These are phyloP conservation scores for Lycocerus yunnanus DNA, from an alignment of 2,888 invertebrate species.

Conservation along the genomic window DNA sequence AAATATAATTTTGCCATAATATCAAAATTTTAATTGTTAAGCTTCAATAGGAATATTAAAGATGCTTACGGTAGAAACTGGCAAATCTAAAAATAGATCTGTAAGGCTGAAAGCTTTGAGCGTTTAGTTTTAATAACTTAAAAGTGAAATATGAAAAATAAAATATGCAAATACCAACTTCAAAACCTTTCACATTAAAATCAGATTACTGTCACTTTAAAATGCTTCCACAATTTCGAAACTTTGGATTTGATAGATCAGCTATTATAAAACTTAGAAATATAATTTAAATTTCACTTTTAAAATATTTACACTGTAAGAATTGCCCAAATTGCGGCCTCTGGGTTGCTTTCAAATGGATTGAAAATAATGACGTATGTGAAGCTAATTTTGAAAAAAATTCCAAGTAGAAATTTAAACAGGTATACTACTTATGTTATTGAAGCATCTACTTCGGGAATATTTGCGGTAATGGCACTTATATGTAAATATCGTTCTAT, in stretches of 20 bases:
- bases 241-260: background rate
- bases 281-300: background rate
- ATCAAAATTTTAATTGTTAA: background rate
- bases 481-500: background rate
- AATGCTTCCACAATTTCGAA: background rate
- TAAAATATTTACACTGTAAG: background rate
- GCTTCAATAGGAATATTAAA: background rate
- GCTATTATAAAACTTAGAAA: background rate
- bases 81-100: background rate
- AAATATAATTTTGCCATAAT: background rate
- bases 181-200: background rate
- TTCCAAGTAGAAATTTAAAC: background rate
- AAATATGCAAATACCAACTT: background rate
- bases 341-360: background rate
- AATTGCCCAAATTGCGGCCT: background rate
- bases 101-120: background rate
- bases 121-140: background rate
- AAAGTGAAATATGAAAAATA: background rate
- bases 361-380: background rate
- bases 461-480: background rate
- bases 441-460: background rate
- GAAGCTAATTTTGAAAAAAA: background rate
- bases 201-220: background rate
- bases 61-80: background rate
- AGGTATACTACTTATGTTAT: background rate